Base-by-base conservation (phyloP, 92 coral and sea anemone species). In the Bergia sp. region DNA sequence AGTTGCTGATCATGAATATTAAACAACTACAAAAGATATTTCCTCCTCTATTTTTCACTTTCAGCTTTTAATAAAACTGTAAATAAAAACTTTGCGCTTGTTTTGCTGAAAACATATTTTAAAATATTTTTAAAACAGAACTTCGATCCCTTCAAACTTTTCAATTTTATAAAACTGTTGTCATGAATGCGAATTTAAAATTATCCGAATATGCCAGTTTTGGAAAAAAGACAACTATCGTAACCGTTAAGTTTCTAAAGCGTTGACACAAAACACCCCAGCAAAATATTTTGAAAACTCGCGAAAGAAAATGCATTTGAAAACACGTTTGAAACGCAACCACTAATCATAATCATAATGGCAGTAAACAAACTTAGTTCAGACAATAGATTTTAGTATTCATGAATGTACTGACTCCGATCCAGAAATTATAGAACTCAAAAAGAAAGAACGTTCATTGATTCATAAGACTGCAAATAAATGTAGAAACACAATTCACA, bases 381-480 rank as follows among this genome's bases (percentile, higher is more conserved):
- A 61, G 69, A 61, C 69, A 61, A 61, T 61, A 61, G 69, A 53
- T 53, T 61, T 82, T 58, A 5, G 76, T 57, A 82, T 57, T 40
- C 38, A 8, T 7, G 11, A 8, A 5, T 47, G 3, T 23, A 11
- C 83, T 4, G 12, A 12, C 10, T 41, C 36, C 4, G 2, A 37
- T 50, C 2, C 1, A 42, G 18, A 79, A 79, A 8, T 37, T 74
- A 41, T 29, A 41, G n/a, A 79, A n/a, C 23, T 79, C n/a, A 11
- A 79, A 79, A 7, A 79, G 16, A 40, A 41, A 79, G 38, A 38
- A n/a, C 36, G 45, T 8, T 45, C 44, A 6, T 53, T 53, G 58
- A 53, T 53, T 53, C 58, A 53, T 44, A 55, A 79, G 36, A 79
- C 42, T 13, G 82, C 37, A 79, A 38, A 61, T n/a, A 44, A 29